Conservation (phyloP, 2,797 vertebrate species). For the Coranthus polyacanthus region DNA sequence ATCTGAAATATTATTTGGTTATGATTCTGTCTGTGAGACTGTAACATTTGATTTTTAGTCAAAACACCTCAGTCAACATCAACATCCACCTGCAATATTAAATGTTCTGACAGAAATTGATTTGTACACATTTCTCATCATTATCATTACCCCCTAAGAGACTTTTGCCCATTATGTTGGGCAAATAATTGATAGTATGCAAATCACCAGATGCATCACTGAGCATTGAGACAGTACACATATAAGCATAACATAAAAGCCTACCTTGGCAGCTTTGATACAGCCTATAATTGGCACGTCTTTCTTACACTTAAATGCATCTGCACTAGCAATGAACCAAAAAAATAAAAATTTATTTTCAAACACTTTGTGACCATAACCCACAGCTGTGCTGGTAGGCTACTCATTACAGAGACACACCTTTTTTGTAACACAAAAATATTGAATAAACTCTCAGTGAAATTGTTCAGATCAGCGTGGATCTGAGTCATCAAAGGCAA, state of each 20-base stretch:
- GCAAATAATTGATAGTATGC: slow-evolving; percentile 7
- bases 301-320: slow-evolving; percentile 1
- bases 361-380: too few relatives aligned
- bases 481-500: slow-evolving; percentile 28
- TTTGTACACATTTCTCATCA: not conserved
- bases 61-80: slow-evolving; percentile 10
- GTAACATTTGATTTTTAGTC: not conserved
- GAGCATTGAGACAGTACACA: slow-evolving; percentile 4
- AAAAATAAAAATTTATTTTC: slow-evolving; percentile 23
- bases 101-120: slow-evolving; percentile 1
- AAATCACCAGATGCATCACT: slow-evolving; percentile 10
- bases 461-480: slow-evolving; percentile 11
- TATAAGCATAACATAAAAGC: slow-evolving; percentile 10
- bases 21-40: slow-evolving; percentile 10
- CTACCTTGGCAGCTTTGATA: not conserved
- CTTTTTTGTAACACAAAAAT: not conserved
- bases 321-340: slow-evolving; percentile 13
- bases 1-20: slow-evolving; percentile 12
- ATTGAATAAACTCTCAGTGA: too few relatives aligned
- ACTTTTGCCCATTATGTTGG: not conserved
- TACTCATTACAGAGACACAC: slow-evolving; percentile 23
- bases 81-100: slow-evolving; percentile 2
- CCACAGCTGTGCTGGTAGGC: too few relatives aligned
- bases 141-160: not conserved
- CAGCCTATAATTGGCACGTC: not conserved